These are phyloP conservation scores for Papilio xuthus DNA, from an alignment of 1,140 invertebrate genomes.

Conservation along the genomic window DNA sequence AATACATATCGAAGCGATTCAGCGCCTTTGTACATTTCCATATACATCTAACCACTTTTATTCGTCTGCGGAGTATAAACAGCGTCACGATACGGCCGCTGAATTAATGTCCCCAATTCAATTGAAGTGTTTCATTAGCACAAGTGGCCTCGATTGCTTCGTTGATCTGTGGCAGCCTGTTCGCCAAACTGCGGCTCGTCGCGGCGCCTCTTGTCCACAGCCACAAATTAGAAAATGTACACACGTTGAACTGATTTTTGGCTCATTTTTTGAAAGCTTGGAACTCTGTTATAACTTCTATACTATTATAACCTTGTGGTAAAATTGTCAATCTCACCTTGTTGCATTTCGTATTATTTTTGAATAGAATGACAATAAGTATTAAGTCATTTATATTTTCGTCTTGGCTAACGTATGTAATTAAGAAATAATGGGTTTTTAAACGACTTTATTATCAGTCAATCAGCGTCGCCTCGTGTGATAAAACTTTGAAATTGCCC, in stretches of 20 bases:
- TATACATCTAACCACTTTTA: constrained; percentile 50
- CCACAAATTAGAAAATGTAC: constrained; percentile 31
- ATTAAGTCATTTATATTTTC: neutral
- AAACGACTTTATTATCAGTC: constrained; percentile 17
- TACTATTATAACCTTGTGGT: neutral
- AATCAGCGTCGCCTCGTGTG: neutral
- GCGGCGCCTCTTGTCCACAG: constrained; percentile 46
- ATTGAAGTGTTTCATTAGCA: constrained; percentile 81
- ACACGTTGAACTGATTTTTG: constrained; percentile 1
- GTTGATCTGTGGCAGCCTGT: constrained; percentile 67
- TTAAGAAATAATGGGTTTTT: constrained; percentile 13
- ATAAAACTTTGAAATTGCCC: constrained; percentile 27
- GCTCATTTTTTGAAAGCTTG: neutral
- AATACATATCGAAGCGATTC: constrained; percentile 21
- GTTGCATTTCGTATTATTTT: neutral
- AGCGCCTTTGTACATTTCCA: constrained; percentile 42
- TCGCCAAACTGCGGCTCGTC: constrained; percentile 58
- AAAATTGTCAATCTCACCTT: neutral
- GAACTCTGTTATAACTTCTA: neutral
- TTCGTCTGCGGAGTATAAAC: constrained; percentile 63
- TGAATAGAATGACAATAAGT: neutral
- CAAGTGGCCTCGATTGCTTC: constrained; percentile 80
- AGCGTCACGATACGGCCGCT: constrained; percentile 62
- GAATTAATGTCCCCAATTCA: constrained; percentile 81
- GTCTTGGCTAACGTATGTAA: neutral